Base-by-base conservation (phyloP, 2,113 vertebrate genomes). In the Pionites leucogaster region DNA sequence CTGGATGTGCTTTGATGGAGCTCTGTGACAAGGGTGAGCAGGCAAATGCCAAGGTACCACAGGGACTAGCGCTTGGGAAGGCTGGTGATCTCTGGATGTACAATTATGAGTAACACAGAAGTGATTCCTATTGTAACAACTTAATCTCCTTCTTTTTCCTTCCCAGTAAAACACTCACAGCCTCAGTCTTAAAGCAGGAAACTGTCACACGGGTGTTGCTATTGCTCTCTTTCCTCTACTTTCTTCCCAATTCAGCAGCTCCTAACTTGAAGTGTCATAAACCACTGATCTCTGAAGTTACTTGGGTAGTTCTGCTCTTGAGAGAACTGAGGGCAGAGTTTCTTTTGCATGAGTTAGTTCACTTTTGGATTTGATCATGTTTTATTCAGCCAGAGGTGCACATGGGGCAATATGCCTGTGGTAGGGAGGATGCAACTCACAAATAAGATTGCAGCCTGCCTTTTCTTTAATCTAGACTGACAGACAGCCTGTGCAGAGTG, bases 21-120 rank as follows among this genome's bases (percentile, higher is more conserved):
- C 44, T 93, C 68, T 95, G 59, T 97, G 95, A 78, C 80, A 90
- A 83, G 90, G 65, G 88, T 65, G 52, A 93, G 52, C 81, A 82
- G 47, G 37, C 86, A 89, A 46, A 37, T 79, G 88, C 74, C 69
- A 41, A n/a, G 72, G 46, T 81, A 64, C 79, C 63, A 20, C 39
- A 69, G 83, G 88, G 86, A 75, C 35, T 52, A 67, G 92, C 47
- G 65, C 47, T 72, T 0, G 0, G 72, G 67, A 81, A 67, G 42
- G 44, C 77, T 86, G 77, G 31, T 88, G 77, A 75, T 82, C 74
- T 79, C 14, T 2, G 76, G 35, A 86, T 76, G 53, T 65, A 78
- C 2, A 39, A 44, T 35, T 27, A 83, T 17, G 55, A 78, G 52
- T 47, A 59, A 68, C n/a, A 28, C 42, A 71, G 67, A 88, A 86